These are phyloP conservation scores for Pharmacophagus antenor DNA, from an alignment of 2,888 invertebrate species.

Conservation along the genomic window DNA sequence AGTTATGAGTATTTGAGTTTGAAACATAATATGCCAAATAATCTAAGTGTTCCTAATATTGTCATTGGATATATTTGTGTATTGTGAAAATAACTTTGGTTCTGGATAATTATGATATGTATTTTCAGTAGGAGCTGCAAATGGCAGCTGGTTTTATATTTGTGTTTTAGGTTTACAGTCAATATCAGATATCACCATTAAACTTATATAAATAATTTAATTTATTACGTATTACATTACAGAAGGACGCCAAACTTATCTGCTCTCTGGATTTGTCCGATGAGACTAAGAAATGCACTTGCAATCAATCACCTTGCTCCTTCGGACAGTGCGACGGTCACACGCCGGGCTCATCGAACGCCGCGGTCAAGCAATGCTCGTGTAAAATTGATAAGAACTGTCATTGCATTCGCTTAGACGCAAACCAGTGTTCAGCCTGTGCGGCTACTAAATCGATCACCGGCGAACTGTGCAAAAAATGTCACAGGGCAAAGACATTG, in stretches of 20 bases:
- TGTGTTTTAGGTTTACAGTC: too few relatives aligned
- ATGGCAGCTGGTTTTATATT: too few relatives aligned
- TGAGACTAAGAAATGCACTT: conserved; percentile 54
- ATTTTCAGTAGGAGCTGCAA: too few relatives aligned
- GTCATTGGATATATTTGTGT: too few relatives aligned
- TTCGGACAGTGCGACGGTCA: conserved; percentile 68
- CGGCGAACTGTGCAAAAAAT: conserved; percentile 69
- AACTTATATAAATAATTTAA: too few relatives aligned
- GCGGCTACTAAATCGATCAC: conserved; percentile 43
- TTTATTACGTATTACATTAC: conserved; percentile 42
- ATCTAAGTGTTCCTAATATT: too few relatives aligned
- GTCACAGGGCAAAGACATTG: conserved; percentile 70
- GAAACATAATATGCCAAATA: too few relatives aligned
- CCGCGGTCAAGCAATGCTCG: conserved; percentile 38
- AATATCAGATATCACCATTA: too few relatives aligned
- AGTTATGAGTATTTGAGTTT: too few relatives aligned
- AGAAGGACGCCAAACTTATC: conserved; percentile 62
- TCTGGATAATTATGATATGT: too few relatives aligned
- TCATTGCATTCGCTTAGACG: conserved; percentile 47
- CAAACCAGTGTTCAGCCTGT: conserved; percentile 46
- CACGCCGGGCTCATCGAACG: conserved; percentile 39
- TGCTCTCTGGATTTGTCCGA: conserved; percentile 48
- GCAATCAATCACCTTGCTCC: conserved; percentile 55
- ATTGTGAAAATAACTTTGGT: too few relatives aligned
- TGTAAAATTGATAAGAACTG: conserved; percentile 47